phyloP scores from a whole-genome alignment of 2,888 invertebrate species.

The Lamellibrachia columna region DNA sequence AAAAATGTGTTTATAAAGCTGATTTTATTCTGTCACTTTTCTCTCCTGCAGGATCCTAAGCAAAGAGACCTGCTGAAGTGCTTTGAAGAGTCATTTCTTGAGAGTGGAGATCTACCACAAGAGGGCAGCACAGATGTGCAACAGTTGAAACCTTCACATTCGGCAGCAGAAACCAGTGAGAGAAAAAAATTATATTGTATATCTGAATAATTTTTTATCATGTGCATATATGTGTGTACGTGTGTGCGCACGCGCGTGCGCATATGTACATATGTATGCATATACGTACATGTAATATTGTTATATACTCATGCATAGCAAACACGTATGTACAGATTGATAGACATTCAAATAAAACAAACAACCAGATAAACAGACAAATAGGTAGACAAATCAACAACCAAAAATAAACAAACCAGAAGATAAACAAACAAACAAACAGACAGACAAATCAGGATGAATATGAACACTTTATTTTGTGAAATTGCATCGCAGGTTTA shows the following conservation, averaged over 20 bases:
- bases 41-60: constrained; percentile 46
- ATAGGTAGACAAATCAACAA: too few species aligned
- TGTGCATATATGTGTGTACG: not conserved
- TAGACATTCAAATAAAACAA: too few species aligned
- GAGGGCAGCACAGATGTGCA: not conserved
- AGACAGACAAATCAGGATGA: too few species aligned
- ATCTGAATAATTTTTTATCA: not conserved
- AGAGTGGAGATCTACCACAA: constrained; percentile 25
- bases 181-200: not conserved
- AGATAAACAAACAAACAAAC: too few species aligned
- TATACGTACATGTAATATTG: too few species aligned
- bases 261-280: too few species aligned
- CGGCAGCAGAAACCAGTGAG: not conserved
- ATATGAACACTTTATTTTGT: too few species aligned
- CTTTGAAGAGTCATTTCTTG: constrained; percentile 54
- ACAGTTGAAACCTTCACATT: not conserved
- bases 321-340: too few species aligned
- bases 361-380: too few species aligned
- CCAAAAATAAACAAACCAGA: too few species aligned
- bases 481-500: too few species aligned
- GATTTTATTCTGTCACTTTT: constrained; percentile 20
- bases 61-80: constrained; percentile 49
- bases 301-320: too few species aligned
- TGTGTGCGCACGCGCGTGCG: not conserved
- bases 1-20: not conserved